Evolutionary conservation across 2,797 vertebrate species (phyloP).

Genomic region (Picus viridis): DNA sequence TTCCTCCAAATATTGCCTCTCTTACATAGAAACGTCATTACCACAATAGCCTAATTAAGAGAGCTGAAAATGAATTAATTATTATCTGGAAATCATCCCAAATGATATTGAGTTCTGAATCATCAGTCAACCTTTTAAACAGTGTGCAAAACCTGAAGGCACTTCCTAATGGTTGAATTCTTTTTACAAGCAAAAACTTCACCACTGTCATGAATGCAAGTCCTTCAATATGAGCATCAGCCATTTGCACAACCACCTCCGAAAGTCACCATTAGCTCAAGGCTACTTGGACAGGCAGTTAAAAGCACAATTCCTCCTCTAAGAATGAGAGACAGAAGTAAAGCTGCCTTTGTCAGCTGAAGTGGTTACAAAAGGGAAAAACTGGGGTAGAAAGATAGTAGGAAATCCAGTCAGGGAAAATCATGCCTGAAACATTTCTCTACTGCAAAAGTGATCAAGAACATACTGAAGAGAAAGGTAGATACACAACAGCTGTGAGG

Average conservation of each 20-base stretch:
- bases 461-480: neutral
- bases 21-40: neutral
- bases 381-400: neutral
- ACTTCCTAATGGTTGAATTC: neutral
- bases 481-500: neutral
- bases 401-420: neutral
- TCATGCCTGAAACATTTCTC: neutral
- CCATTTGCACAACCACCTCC: neutral
- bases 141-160: neutral
- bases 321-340: neutral
- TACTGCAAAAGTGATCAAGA: neutral
- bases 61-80: neutral
- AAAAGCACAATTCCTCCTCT: neutral
- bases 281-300: neutral
- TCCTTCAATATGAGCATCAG: neutral
- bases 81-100: neutral
- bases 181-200: neutral
- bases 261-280: neutral
- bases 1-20: neutral
- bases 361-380: neutral
- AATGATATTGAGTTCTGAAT: neutral
- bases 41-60: neutral
- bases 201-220: neutral
- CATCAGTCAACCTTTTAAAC: neutral
- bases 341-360: neutral